A percentile compares a stretch with the other conserved stretches of the same genome.
phyloP scores from a whole-genome alignment of 2,113 vertebrate species.

The Platycercus adscitus region DNA sequence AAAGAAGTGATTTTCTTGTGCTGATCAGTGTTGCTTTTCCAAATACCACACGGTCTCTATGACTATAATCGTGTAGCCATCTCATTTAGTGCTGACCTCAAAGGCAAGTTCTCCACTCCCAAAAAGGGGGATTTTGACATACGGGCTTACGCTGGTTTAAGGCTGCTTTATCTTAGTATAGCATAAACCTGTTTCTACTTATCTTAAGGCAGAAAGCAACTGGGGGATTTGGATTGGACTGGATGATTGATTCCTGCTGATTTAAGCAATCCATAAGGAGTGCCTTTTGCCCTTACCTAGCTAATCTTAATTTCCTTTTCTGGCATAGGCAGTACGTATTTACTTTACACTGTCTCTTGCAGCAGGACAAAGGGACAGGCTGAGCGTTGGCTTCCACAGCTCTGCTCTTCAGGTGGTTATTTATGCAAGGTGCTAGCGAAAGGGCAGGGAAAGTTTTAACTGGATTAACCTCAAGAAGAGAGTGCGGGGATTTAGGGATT shows the following conservation, averaged over 20 bases:
- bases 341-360: neutral
- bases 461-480: slow-evolving; percentile 67
- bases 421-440: neutral
- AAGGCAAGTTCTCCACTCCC: slow-evolving; percentile 11
- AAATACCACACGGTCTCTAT: neutral
- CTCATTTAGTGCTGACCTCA: slow-evolving; percentile 26
- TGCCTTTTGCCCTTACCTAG: slow-evolving; percentile 21
- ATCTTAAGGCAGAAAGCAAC: slow-evolving; percentile 43
- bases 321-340: neutral
- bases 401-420: slow-evolving; percentile 34
- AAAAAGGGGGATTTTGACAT: neutral
- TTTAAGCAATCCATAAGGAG: neutral
- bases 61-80: neutral
- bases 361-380: neutral
- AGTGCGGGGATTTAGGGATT: slow-evolving; percentile 64
- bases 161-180: slow-evolving; percentile 42
- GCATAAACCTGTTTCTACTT: slow-evolving; percentile 57
- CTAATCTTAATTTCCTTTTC: slow-evolving; percentile 20
- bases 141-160: slow-evolving; percentile 31
- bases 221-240: slow-evolving; percentile 29
- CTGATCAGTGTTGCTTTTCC: neutral
- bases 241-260: slow-evolving; percentile 52
- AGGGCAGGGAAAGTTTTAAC: slow-evolving; percentile 62
- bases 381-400: neutral
- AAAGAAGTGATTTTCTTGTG: neutral